Base-by-base conservation (phyloP, 2,888 invertebrate species). In the Volucella bombylans region DNA sequence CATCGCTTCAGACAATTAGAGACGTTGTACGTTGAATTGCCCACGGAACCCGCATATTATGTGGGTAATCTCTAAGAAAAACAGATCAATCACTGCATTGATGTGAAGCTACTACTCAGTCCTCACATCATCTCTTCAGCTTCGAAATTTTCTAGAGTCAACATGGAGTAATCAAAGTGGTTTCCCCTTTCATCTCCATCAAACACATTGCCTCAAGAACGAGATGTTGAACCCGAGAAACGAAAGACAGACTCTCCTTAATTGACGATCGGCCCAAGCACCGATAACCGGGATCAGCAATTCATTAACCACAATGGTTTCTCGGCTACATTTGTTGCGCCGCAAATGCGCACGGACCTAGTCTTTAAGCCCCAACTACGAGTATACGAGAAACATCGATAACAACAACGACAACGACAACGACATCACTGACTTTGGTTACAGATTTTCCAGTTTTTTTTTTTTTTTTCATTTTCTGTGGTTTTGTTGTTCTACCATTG, bases 301-400 rank as follows among this genome's bases (percentile, higher is more conserved):
- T 83, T 83, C 83, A 83, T 83, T 83, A 80, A 80, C 80, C 80
- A 80, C 83, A 83, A 83, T 80, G 74, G 74, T 74, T 61, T 74
- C 83, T 54, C 50, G 64, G 52, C 8, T 11, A 31, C 39, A 18
- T 38, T 41, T 61, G 3, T 62, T 8, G 18, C 15, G 62, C 41
- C 50, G 47, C 8, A 14, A 1, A n/a, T 31, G 31, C 31, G 31
- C 31, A 31, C 6, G 31, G 6, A 31, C 6, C 31, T 31, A 6
- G 31, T 31, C 6, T 31, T 31, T 31, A 23, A 23, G 18, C 18
- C 3, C 3, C 31, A 31, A 31, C 31, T 49, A 50, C 39, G 23
- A 6, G 4, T 67, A 59, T 57, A 41, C 68, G 77, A 61, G 52
- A 45, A 68, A 62, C 55, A n/a, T 15, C 39, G 10, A 11, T n/a